Conservation (phyloP, 2,797 vertebrate genomes). For the Brachyrhaphis roseni region DNA sequence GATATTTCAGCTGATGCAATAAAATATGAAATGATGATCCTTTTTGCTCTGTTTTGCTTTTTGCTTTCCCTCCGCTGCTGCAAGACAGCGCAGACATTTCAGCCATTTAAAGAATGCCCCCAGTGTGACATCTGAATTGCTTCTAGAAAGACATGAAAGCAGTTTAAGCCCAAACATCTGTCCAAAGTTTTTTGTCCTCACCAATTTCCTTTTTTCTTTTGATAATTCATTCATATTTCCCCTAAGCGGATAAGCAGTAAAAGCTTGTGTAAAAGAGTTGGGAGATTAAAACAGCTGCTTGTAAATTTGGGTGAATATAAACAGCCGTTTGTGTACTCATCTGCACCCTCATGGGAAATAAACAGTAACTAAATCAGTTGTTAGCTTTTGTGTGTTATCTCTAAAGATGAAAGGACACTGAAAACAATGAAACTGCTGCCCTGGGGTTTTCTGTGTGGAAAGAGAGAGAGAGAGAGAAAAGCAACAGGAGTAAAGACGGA, state of each 20-base stretch:
- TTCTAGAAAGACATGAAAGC: constrained; percentile 47
- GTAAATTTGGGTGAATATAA: constrained; percentile 53
- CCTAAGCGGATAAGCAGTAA: constrained; percentile 23
- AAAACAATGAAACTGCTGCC: constrained; percentile 76
- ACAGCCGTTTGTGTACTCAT: constrained; percentile 53
- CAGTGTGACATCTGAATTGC: constrained; percentile 69
- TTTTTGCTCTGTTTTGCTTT: constrained; percentile 33
- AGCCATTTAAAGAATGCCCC: constrained; percentile 76
- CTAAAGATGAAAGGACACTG: constrained; percentile 76
- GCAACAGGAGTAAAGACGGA: constrained; percentile 70
- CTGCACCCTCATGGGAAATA: constrained; percentile 69
- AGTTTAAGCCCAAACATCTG: constrained; percentile 76
- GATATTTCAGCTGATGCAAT: not conserved
- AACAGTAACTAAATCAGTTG: constrained; percentile 71
- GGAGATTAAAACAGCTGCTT: constrained; percentile 32
- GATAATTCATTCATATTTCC: constrained; percentile 47
- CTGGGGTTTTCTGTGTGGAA: constrained; percentile 69
- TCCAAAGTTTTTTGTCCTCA: constrained; percentile 44
- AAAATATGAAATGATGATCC: constrained; percentile 13
- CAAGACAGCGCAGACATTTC: constrained; percentile 65
- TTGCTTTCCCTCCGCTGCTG: constrained; percentile 60
- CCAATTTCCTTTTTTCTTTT: constrained; percentile 37
- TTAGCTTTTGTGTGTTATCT: constrained; percentile 73
- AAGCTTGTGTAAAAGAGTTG: constrained; percentile 16
- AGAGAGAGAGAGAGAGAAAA: constrained; percentile 36